Conservation (phyloP, 2,888 invertebrate genomes). For the Gisinianus flammeolus region DNA sequence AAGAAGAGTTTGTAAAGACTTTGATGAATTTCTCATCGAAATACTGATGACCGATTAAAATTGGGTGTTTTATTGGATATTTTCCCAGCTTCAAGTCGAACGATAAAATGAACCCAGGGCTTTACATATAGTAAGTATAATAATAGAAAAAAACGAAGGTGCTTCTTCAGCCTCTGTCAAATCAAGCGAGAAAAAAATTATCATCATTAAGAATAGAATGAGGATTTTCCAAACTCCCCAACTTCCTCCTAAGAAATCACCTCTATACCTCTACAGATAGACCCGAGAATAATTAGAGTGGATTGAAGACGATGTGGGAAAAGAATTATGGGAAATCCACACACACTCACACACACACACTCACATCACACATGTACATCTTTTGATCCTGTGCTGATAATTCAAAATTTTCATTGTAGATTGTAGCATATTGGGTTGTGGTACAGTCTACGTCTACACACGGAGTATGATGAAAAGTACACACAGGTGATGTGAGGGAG, state of each 20-base stretch:
- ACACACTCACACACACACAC: neutral
- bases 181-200: conserved; percentile 30
- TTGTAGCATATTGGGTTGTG: too few relatives aligned
- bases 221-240: neutral
- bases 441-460: neutral
- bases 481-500: conserved; percentile 31
- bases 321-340: neutral
- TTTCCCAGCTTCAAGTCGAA: too few relatives aligned
- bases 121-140: too few relatives aligned
- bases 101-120: too few relatives aligned
- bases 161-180: conserved; percentile 26
- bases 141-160: conserved; percentile 13
- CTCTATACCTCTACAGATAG: too few relatives aligned
- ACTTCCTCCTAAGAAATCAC: neutral
- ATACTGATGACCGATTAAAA: too few relatives aligned
- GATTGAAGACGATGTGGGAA: conserved; percentile 8
- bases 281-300: conserved; percentile 27
- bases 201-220: conserved; percentile 29
- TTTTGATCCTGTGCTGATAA: too few relatives aligned
- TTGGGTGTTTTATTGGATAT: too few relatives aligned
- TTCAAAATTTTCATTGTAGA: too few relatives aligned
- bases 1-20: too few relatives aligned
- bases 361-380: neutral
- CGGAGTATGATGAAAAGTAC: conserved; percentile 3
- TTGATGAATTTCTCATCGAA: too few relatives aligned